Evolutionary conservation across 1,140 invertebrate genomes (phyloP), one percentile per base, ranked within the genome.

Genomic region (Phocides pigmalion): DNA sequence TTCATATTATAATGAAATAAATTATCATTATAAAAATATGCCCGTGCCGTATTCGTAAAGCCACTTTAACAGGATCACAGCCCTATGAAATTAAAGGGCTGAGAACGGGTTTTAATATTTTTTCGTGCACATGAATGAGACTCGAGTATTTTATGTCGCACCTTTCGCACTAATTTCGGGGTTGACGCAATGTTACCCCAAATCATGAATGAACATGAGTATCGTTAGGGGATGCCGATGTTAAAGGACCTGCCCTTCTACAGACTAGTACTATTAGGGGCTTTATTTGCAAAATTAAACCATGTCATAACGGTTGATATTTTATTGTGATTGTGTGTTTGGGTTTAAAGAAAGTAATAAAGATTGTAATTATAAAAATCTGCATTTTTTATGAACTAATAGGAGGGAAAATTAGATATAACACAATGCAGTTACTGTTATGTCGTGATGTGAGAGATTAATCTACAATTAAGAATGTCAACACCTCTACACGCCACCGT

Each of bases 121-220:
- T 47, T 50, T 32, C 47, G 47, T 50, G 28, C 51, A 47, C 63
- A 63, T 65, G 65, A 66, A 59, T 66, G 54, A 46, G 51, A 25
- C 16, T 68, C 37, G 70, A 73, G 66, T 65, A 49, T 50, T 66
- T 64, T 59, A 67, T 63, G 49, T 69, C 49, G 59, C 74, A 74
- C 74, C 74, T 77, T 69, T 70, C 63, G 22, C 44, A 64, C 69
- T 70, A 71, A 76, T 74, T 70, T 76, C 32, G 61, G 62, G 61
- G 70, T 76, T 82, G 81, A 76, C 66, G 81, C 68, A 74, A 70
- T 44, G 53, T 32, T 51, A 64, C 80, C 78, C 79, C 73, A 72
- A 75, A 76, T 81, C 72, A 82, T 82, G 74, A 79, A 82, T 81
- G 79, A 81, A 78, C 77, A 84, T 81, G 73, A 77, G 81, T 62